Conservation (phyloP, 2,888 invertebrate genomes). For the Nomada flava region DNA sequence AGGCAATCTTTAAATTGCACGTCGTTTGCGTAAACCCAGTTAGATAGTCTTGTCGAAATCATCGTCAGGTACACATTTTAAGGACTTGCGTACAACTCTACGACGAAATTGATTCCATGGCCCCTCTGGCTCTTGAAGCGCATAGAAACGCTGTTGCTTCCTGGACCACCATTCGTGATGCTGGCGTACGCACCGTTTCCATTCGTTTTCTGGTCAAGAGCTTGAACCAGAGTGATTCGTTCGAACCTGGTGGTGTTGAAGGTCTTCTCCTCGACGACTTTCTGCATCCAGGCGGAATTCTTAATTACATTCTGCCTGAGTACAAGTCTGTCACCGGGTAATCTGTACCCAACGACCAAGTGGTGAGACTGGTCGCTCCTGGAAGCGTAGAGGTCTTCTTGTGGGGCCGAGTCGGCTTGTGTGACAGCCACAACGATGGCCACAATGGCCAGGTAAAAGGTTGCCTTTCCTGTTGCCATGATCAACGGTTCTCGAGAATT, state of each 20-base stretch:
- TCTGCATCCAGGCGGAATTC: conserved; percentile 71
- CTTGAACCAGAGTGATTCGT: conserved; percentile 81
- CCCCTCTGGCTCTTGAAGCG: conserved; percentile 84
- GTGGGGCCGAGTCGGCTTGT: conserved; percentile 30
- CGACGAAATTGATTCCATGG: conserved; percentile 83
- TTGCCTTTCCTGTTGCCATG: conserved; percentile 47
- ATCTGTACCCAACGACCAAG: conserved; percentile 71
- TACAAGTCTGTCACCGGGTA: conserved; percentile 69
- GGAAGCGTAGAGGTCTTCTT: background rate
- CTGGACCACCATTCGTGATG: conserved; percentile 83
- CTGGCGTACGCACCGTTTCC: conserved; percentile 84
- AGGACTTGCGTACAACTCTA: conserved; percentile 82
- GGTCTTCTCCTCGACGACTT: conserved; percentile 70
- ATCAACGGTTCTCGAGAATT: background rate
- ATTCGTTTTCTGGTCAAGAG: conserved; percentile 83
- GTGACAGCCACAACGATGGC: conserved; percentile 29
- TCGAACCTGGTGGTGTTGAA: conserved; percentile 67
- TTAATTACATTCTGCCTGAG: conserved; percentile 69
- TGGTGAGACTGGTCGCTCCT: conserved; percentile 67
- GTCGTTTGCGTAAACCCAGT: no score
- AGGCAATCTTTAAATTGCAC: no score
- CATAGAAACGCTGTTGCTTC: conserved; percentile 78
- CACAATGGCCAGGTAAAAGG: conserved; percentile 32
- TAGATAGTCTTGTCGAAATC: background rate
- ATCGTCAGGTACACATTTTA: background rate